These are phyloP conservation scores for Rhyacophila evoluta DNA, from an alignment of 2,888 invertebrate genomes.

Conservation along the genomic window DNA sequence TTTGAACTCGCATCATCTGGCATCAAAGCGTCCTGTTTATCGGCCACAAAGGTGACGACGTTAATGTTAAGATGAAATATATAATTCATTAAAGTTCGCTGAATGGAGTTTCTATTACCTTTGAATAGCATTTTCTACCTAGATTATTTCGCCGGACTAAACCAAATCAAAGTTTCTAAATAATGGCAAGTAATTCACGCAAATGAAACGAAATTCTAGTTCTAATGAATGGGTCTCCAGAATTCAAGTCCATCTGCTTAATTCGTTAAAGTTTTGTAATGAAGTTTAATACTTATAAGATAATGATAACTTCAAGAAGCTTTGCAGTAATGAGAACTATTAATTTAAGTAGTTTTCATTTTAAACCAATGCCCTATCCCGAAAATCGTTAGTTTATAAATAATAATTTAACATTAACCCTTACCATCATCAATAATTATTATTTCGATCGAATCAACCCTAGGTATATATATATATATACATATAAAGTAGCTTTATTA, in stretches of 20 bases:
- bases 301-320: background rate
- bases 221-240: background rate
- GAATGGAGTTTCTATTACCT: background rate
- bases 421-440: too few relatives aligned
- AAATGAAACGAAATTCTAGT: slow-evolving; percentile 6
- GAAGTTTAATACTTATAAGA: slow-evolving; percentile 9
- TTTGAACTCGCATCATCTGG: too few relatives aligned
- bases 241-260: slow-evolving; percentile 15
- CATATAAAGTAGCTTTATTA: too few relatives aligned
- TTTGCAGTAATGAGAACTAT: background rate
- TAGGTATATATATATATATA: too few relatives aligned
- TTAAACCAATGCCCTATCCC: too few relatives aligned
- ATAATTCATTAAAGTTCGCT: too few relatives aligned
- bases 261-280: slow-evolving; percentile 19
- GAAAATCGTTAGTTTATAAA: too few relatives aligned
- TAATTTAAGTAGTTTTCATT: background rate
- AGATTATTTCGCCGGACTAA: slow-evolving; percentile 2
- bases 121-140: background rate
- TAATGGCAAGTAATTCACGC: slow-evolving; percentile 8
- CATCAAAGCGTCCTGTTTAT: too few relatives aligned
- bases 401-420: too few relatives aligned
- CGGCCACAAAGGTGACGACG: too few relatives aligned
- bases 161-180: slow-evolving; percentile 12
- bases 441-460: too few relatives aligned
- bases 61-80: too few relatives aligned